Evolutionary conservation across 1,140 invertebrate species (phyloP).

Genomic region (Homalodisca vitripennis): DNA sequence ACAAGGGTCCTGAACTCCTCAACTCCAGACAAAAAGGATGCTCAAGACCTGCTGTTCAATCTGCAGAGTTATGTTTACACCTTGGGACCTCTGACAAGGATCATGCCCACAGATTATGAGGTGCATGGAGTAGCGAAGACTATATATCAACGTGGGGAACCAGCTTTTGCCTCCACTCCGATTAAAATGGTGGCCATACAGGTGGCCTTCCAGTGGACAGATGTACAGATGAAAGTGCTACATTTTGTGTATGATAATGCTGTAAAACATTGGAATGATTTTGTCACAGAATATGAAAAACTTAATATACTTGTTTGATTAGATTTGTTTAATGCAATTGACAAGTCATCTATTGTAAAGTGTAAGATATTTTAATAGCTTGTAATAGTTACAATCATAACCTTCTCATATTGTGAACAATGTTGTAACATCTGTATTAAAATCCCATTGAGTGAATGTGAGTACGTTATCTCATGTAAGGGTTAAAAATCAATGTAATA

Average conservation of each 20-base stretch:
- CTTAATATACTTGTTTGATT: too few species aligned
- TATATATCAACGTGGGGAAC: background rate
- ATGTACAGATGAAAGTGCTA: background rate
- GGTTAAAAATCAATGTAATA: too few species aligned
- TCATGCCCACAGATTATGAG: background rate
- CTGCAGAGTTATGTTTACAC: slow-evolving; percentile 9
- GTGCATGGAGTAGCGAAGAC: background rate
- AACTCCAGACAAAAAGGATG: background rate
- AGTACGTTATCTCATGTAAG: too few species aligned
- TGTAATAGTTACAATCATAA: too few species aligned
- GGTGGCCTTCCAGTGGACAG: background rate
- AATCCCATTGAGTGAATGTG: too few species aligned
- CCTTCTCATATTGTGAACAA: too few species aligned
- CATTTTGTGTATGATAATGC: slow-evolving; percentile 1
- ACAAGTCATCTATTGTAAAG: too few species aligned
- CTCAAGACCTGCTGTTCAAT: background rate
- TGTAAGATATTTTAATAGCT: too few species aligned
- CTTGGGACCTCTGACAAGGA: background rate
- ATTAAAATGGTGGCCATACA: background rate
- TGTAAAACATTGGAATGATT: slow-evolving; percentile 8
- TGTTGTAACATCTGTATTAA: too few species aligned
- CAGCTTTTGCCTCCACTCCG: background rate
- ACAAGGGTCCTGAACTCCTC: background rate
- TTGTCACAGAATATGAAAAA: background rate
- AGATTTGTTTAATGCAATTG: too few species aligned